Base-by-base conservation (phyloP, 2,888 invertebrate genomes). In the Dascillus cervinus region DNA sequence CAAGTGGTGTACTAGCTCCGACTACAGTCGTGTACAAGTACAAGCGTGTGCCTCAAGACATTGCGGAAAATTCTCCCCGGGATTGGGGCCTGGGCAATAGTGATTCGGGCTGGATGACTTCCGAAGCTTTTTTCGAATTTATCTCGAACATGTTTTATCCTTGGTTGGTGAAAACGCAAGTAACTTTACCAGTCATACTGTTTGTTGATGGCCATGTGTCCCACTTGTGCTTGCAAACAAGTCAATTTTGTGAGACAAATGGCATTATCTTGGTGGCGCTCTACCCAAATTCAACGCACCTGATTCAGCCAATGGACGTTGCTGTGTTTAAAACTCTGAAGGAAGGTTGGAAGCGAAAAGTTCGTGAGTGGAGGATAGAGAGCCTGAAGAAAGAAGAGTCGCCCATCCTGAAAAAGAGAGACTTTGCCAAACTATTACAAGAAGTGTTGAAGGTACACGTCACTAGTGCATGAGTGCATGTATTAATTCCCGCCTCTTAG, bases 291-390 rank as follows among this genome's bases (percentile, higher is more conserved):
- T 33, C 41, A n/a, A 34, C 38, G 5, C 40, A 43, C 14, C 19
- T 37, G 8, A 22, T 39, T 5, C 43, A 43, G 19, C 40, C 39
- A 11, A 34, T 45, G 36, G 38, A 37, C 20, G 35, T 40, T 6
- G 26, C 34, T 15, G 32, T 40, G 2, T 41, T 41, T 19, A 29
- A 26, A 9, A 31, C 37, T 4, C 20, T 35, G 13, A 43, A 43
- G 15, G 26, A n/a, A 8, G 26, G 17, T 11, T 43, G 39, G 39
- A 40, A 51, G 46, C 37, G 46, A 43, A n/a, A n/a, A n/a, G n/a
- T n/a, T n/a, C n/a, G n/a, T n/a, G n/a, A n/a, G n/a, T n/a, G n/a
- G n/a, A n/a, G n/a, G n/a, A n/a, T n/a, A n/a, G 39, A 43, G 13
- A 37, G 11, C 12, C 12, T n/a, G n/a, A 24, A 11, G 12, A 22